Conservation (phyloP, 1,140 invertebrate species). For the Pogonus chalceus region DNA sequence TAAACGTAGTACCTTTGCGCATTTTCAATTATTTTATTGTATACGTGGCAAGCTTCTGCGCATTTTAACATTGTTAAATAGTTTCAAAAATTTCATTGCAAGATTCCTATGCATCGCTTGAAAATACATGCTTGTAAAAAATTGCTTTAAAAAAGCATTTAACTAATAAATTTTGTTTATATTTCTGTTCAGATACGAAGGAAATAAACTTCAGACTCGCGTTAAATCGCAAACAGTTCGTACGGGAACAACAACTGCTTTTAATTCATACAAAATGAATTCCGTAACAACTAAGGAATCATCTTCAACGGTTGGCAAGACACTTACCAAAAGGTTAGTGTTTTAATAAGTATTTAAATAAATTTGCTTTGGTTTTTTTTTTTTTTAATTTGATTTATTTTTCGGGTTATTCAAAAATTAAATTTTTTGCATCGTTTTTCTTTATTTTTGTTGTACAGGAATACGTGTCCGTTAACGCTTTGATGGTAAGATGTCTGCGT, state of each 20-base stretch:
- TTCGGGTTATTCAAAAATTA: background rate
- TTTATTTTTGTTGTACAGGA: background rate
- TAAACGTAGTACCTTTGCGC: no score
- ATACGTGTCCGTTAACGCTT: conserved; percentile 2
- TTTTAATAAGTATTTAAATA: background rate
- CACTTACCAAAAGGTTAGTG: background rate
- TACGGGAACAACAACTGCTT: background rate
- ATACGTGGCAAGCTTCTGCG: no score
- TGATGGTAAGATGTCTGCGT: background rate
- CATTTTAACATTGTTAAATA: no score
- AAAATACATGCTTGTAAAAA: no score
- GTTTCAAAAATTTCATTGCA: no score
- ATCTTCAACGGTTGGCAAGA: background rate
- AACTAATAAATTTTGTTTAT: background rate
- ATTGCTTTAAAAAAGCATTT: no score
- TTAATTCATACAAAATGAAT: background rate
- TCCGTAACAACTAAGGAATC: background rate
- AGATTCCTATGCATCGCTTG: no score
- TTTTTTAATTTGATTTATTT: background rate
- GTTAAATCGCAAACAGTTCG: background rate
- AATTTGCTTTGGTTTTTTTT: background rate
- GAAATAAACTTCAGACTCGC: background rate
- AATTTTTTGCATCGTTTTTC: background rate
- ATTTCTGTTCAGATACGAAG: background rate
- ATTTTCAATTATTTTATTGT: no score